phyloP scores from a whole-genome alignment of 1,140 invertebrate species.

The Octopus sinensis region DNA sequence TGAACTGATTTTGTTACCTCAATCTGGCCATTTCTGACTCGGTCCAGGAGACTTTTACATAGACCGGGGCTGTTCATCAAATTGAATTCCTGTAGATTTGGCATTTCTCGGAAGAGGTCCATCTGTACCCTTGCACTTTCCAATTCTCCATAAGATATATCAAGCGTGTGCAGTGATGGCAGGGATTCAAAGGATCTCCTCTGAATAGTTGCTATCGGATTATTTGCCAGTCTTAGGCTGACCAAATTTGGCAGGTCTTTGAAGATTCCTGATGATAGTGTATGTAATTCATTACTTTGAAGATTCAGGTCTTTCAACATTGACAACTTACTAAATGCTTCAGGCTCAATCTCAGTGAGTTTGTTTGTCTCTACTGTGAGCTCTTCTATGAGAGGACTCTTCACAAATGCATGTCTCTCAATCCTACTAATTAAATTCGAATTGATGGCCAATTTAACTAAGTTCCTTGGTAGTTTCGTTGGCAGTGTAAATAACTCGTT shows the following conservation, averaged over 20 bases:
- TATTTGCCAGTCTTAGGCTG: slow-evolving; percentile 57
- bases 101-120: slow-evolving; percentile 47
- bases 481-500: slow-evolving; percentile 62
- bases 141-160: slow-evolving; percentile 63
- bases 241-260: slow-evolving; percentile 57
- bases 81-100: slow-evolving; percentile 68
- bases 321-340: slow-evolving; percentile 70
- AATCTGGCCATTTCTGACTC: slow-evolving; percentile 22
- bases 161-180: slow-evolving; percentile 62
- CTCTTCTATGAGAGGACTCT: slow-evolving; percentile 34
- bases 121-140: slow-evolving; percentile 35
- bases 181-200: slow-evolving; percentile 50
- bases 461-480: slow-evolving; percentile 64
- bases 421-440: slow-evolving; percentile 47
- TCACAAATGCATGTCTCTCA: slow-evolving; percentile 38
- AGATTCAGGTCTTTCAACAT: slow-evolving; percentile 68
- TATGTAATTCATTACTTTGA: slow-evolving; percentile 36
- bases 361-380: slow-evolving; percentile 65
- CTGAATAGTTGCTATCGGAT: slow-evolving; percentile 54
- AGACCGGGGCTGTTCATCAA: slow-evolving; percentile 72
- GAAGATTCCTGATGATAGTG: slow-evolving; percentile 36
- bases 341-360: slow-evolving; percentile 65
- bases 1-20: slow-evolving; percentile 56
- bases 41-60: slow-evolving; percentile 66
- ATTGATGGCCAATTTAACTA: slow-evolving; percentile 42